A percentile compares a stretch with the other conserved stretches of the same genome.
phyloP scores from a whole-genome alignment of 53 echinoderm and acorn worm species.

The Echinarachnius parma region DNA sequence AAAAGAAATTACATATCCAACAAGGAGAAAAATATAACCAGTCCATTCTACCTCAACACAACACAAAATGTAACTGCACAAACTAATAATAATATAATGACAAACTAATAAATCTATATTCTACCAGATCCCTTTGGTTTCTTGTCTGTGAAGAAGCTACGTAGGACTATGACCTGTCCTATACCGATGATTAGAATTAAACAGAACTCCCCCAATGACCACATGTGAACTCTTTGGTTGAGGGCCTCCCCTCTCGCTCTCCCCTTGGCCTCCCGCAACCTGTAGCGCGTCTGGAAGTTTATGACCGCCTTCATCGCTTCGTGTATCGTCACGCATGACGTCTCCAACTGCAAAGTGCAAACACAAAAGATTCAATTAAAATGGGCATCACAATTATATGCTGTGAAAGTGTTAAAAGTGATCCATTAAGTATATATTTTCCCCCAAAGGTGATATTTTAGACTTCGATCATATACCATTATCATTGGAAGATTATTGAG shows the following conservation, averaged over 20 bases:
- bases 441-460: too few species aligned
- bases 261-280: slow-evolving; percentile 88
- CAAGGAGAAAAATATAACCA: too few species aligned
- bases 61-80: too few species aligned
- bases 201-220: slow-evolving; percentile 84
- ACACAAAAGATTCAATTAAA: not conserved
- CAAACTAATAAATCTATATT: too few species aligned
- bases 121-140: slow-evolving; percentile 56
- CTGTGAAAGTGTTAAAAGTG: not conserved
- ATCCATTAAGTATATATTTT: too few species aligned
- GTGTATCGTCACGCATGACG: slow-evolving; percentile 89
- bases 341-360: slow-evolving; percentile 70
- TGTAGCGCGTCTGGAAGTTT: slow-evolving; percentile 90
- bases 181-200: slow-evolving; percentile 76
- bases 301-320: slow-evolving; percentile 81
- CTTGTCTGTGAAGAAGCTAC: slow-evolving; percentile 94
- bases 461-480: too few species aligned
- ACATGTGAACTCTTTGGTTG: slow-evolving; percentile 81
- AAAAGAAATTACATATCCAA: too few species aligned
- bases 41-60: too few species aligned
- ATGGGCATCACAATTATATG: not conserved
- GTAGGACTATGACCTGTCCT: slow-evolving; percentile 84
- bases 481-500: too few species aligned
- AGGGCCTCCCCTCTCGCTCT: slow-evolving; percentile 72
- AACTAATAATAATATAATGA: too few species aligned